Percentiles rank a stretch among this genome's conserved stretches.
Conservation (phyloP, 2,113 vertebrate genomes). For the Sturnus vulgaris region DNA sequence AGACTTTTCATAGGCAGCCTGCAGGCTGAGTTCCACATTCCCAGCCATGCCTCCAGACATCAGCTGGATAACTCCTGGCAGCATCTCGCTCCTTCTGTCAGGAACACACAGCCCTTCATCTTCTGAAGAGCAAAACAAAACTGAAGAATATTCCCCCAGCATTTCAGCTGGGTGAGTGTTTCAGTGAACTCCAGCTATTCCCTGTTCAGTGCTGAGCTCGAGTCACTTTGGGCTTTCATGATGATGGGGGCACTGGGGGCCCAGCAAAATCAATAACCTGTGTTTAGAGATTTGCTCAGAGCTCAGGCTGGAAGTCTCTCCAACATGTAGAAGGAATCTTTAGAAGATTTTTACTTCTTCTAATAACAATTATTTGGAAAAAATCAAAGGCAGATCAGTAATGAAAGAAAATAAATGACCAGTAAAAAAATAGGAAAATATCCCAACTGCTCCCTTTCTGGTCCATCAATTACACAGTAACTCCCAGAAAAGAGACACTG, state of each 20-base stretch:
- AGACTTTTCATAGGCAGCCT: neutral
- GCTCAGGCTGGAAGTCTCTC: neutral
- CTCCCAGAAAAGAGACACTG: neutral
- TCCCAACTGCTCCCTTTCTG: neutral
- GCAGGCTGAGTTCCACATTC: neutral
- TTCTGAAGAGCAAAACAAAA: neutral
- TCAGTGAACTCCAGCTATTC: neutral
- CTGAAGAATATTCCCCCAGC: neutral
- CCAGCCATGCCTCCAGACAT: neutral
- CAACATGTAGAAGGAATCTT: neutral
- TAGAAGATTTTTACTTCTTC: neutral
- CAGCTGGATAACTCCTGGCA: slow-evolving; percentile 1
- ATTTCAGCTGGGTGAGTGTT: neutral
- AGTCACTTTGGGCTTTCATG: neutral
- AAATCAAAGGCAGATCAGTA: neutral
- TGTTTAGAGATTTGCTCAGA: neutral
- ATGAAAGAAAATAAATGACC: neutral
- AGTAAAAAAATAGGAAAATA: neutral
- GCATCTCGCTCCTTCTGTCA: neutral
- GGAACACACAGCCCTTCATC: slow-evolving; percentile 18
- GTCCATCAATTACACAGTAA: neutral
- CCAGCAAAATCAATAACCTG: neutral
- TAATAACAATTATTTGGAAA: neutral
- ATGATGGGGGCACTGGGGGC: neutral
- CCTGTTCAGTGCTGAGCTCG: neutral